Evolutionary conservation across 2,888 invertebrate species (phyloP).

Genomic region (Cancer borealis): DNA sequence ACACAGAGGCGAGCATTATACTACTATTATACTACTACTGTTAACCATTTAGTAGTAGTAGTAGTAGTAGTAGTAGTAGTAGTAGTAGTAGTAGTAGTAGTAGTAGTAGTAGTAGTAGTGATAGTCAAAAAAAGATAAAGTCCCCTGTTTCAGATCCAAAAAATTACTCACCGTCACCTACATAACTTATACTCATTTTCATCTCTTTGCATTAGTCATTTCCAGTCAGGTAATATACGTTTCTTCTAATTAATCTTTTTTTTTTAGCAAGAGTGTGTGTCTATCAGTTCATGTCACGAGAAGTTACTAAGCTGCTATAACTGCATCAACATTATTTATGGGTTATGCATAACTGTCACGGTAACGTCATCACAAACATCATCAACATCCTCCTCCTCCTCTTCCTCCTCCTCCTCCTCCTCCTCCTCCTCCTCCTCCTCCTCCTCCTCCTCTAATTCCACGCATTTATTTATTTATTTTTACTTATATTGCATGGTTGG

Average conservation of each 20-base stretch:
- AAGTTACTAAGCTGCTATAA: neutral
- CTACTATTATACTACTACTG: neutral
- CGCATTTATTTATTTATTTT: too few relatives aligned
- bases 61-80: constrained; percentile 52
- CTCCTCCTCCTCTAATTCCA: too few relatives aligned
- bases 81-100: constrained; percentile 42
- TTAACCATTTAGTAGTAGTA: constrained; percentile 44
- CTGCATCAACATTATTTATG: neutral
- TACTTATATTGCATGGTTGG: too few relatives aligned
- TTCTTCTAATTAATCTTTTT: neutral
- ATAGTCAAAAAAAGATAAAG: neutral
- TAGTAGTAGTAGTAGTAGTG: constrained; percentile 47
- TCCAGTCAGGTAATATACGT: neutral
- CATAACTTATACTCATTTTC: too few relatives aligned
- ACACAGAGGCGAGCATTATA: neutral
- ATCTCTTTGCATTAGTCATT: neutral
- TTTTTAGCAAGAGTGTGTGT: neutral
- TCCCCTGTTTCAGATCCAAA: too few relatives aligned
- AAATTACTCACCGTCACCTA: too few relatives aligned
- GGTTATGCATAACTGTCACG: neutral
- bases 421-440: too few relatives aligned
- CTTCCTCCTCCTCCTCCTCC: neutral
- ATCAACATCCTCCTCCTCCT: neutral
- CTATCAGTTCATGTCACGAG: neutral
- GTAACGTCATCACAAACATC: neutral